Percentiles rank a stretch among this genome's conserved stretches.
phyloP scores from a whole-genome alignment of 2,797 vertebrate genomes.

The Jordanella pulchra region DNA sequence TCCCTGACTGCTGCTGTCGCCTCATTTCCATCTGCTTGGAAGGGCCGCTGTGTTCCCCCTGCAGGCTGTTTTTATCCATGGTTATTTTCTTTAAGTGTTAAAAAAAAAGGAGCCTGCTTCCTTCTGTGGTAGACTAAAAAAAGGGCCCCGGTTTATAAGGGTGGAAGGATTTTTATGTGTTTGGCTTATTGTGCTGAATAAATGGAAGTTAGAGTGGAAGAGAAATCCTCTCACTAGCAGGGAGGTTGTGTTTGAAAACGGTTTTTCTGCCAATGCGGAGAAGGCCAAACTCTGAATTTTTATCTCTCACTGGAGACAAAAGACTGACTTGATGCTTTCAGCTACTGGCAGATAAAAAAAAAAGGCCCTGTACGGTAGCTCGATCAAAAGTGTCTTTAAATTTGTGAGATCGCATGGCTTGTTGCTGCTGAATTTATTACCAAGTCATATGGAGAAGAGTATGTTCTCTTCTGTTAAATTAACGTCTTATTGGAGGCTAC shows the following conservation, averaged over 20 bases:
- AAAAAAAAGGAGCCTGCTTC: constrained; percentile 62
- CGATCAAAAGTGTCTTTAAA: constrained; percentile 39
- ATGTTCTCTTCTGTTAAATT: constrained; percentile 64
- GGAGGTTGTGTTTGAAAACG: constrained; percentile 63
- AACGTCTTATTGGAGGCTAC: constrained; percentile 66
- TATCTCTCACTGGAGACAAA: constrained; percentile 38
- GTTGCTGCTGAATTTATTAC: constrained; percentile 67
- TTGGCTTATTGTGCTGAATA: constrained; percentile 73
- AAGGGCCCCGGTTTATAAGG: constrained; percentile 69
- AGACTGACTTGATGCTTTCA: constrained; percentile 28
- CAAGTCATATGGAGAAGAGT: constrained; percentile 68
- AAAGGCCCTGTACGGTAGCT: constrained; percentile 48
- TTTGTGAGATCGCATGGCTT: constrained; percentile 57
- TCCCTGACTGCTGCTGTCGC: constrained; percentile 53
- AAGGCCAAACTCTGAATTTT: too few relatives aligned
- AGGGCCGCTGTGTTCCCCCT: constrained; percentile 51
- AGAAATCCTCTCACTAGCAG: constrained; percentile 32
- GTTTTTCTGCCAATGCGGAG: constrained; percentile 50
- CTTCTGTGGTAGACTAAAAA: constrained; percentile 69
- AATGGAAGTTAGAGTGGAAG: constrained; percentile 70
- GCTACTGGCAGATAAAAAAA: constrained; percentile 44
- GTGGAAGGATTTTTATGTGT: constrained; percentile 76
- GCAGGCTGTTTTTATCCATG: constrained; percentile 60
- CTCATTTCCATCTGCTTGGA: constrained; percentile 53
- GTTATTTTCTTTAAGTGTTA: constrained; percentile 50